These are phyloP conservation scores for Syrphus vitripennis DNA, from an alignment of 2,888 invertebrate species.

Conservation along the genomic window DNA sequence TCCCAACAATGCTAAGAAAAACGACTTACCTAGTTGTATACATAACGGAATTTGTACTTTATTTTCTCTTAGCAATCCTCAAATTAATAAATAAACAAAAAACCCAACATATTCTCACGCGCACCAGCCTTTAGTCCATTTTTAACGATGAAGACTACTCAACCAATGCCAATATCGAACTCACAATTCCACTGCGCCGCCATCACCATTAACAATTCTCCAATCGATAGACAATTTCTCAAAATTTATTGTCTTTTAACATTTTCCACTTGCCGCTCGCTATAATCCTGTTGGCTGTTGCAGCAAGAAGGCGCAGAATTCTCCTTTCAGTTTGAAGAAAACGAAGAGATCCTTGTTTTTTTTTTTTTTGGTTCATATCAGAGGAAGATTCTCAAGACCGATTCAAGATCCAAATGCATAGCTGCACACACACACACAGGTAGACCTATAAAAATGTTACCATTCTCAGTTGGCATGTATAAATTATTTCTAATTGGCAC, in stretches of 20 bases:
- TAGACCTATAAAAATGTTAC: conserved; percentile 30
- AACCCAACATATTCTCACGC: conserved; percentile 1
- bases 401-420: not conserved
- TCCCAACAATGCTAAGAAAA: no score
- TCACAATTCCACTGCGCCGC: not conserved
- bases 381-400: not conserved
- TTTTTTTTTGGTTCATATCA: conserved; percentile 8
- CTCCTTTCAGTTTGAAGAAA: not conserved
- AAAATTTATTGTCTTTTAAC: conserved; percentile 66
- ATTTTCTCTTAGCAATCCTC: not conserved
- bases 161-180: not conserved
- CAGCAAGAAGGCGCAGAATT: not conserved
- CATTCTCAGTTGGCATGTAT: conserved; percentile 71
- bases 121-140: not conserved
- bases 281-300: conserved; percentile 50
- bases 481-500: conserved; percentile 75
- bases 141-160: not conserved
- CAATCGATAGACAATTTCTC: conserved; percentile 65
- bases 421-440: not conserved
- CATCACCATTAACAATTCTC: not conserved
- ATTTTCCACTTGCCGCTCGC: conserved; percentile 33
- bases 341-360: conserved; percentile 46
- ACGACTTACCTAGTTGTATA: no score
- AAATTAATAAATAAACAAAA: not conserved
- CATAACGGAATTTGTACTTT: not conserved